Evolutionary conservation across 1,140 invertebrate species (phyloP).

Genomic region (Stegodyphus dumicola): DNA sequence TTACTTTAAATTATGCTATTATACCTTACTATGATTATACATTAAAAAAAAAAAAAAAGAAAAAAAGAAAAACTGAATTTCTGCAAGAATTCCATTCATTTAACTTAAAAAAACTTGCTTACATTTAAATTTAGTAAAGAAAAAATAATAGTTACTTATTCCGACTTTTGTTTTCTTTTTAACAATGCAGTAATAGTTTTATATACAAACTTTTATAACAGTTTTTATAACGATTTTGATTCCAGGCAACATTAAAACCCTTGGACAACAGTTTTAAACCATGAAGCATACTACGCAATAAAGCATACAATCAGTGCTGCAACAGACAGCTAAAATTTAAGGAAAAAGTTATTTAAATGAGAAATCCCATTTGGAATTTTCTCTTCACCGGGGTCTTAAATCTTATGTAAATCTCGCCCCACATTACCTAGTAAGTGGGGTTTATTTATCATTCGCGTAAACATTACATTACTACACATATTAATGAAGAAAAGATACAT

Average conservation of each 20-base stretch:
- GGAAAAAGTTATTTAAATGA: constrained; percentile 3
- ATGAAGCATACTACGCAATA: constrained; percentile 14
- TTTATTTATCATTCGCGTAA: constrained; percentile 5
- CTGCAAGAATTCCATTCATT: too few relatives aligned
- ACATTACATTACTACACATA: neutral
- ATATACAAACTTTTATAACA: too few relatives aligned
- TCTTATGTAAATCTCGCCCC: constrained; percentile 18
- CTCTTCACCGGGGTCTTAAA: constrained; percentile 35
- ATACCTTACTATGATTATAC: too few relatives aligned
- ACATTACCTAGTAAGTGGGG: neutral
- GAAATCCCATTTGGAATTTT: constrained; percentile 36
- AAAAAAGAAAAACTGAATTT: too few relatives aligned
- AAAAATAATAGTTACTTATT: too few relatives aligned
- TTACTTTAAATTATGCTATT: too few relatives aligned
- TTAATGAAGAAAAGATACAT: neutral
- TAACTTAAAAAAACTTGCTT: too few relatives aligned
- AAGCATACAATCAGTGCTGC: constrained; percentile 12
- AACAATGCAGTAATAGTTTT: too few relatives aligned
- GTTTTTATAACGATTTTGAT: neutral
- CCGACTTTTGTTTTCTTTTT: too few relatives aligned
- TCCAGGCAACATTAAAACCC: neutral
- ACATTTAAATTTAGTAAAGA: too few relatives aligned
- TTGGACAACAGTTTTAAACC: constrained; percentile 16
- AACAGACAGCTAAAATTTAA: neutral
- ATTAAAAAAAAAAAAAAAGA: too few relatives aligned